A percentile compares a stretch with the other conserved stretches of the same genome.
phyloP scores from a whole-genome alignment of 2,797 vertebrate genomes.

The Nyctibius grandis region DNA sequence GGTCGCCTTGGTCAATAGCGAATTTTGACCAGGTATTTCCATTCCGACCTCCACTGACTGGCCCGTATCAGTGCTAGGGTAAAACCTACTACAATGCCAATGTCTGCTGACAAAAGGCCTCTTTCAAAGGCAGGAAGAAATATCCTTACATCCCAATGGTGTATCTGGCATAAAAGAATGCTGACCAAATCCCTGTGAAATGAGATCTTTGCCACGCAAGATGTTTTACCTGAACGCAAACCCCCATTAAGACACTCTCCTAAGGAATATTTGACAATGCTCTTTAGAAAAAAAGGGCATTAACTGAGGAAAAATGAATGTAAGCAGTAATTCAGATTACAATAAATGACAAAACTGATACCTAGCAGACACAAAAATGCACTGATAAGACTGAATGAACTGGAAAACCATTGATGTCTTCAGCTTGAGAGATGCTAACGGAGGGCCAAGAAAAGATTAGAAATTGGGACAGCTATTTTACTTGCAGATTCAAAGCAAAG shows the following conservation, averaged over 20 bases:
- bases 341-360: not conserved
- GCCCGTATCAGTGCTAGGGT: rapidly evolving
- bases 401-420: not conserved
- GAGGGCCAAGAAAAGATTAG: not conserved
- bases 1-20: not conserved
- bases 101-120: not conserved
- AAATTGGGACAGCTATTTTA: not conserved
- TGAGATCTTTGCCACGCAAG: not conserved
- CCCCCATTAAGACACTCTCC: not conserved
- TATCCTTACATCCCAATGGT: not conserved
- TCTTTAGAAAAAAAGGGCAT: not conserved
- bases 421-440: not conserved
- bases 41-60: not conserved
- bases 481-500: not conserved
- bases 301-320: not conserved
- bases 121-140: not conserved
- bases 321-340: not conserved
- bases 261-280: not conserved
- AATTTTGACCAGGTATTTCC: not conserved
- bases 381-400: not conserved
- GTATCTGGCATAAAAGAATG: not conserved
- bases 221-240: not conserved
- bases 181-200: not conserved
- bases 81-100: not conserved
- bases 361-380: not conserved